phyloP scores from a whole-genome alignment of 2,888 invertebrate genomes.

The Chymomyza procnemis region DNA sequence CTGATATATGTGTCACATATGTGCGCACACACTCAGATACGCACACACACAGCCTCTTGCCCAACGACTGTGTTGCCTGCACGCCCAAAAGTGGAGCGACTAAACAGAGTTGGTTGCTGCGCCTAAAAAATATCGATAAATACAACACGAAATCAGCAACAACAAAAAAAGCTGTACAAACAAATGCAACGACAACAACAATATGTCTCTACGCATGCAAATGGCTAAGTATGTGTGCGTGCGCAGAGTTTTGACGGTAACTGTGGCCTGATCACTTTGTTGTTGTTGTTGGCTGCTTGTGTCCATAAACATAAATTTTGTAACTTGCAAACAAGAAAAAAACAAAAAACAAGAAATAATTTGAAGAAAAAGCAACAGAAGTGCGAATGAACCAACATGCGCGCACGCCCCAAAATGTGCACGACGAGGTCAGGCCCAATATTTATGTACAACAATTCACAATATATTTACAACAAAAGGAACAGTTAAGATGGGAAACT shows the following conservation, averaged over 20 bases:
- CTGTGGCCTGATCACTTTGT: not conserved
- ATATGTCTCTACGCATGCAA: slow-evolving; percentile 39
- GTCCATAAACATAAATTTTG: slow-evolving; percentile 52
- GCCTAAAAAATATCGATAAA: slow-evolving; percentile 32
- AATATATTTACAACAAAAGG: not conserved
- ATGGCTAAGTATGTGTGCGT: slow-evolving; percentile 12
- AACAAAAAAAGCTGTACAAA: slow-evolving; percentile 33
- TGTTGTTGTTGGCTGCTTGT: slow-evolving; percentile 19
- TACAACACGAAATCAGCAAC: slow-evolving; percentile 6
- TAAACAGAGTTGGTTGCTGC: slow-evolving; percentile 32
- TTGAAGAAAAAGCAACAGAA: not conserved
- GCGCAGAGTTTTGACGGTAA: not conserved
- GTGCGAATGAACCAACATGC: slow-evolving; percentile 7
- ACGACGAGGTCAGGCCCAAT: slow-evolving; percentile 5
- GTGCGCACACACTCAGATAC: slow-evolving; percentile 17
- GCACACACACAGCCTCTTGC: slow-evolving; percentile 45
- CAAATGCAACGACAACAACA: not conserved
- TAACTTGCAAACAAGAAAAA: slow-evolving; percentile 1
- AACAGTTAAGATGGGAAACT: not conserved
- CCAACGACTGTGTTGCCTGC: slow-evolving; percentile 55
- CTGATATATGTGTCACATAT: slow-evolving; percentile 52
- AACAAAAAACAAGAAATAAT: not conserved
- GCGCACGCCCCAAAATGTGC: not conserved
- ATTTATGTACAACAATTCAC: slow-evolving; percentile 16
- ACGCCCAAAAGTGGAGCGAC: slow-evolving; percentile 11